Conservation (phyloP, 1,140 invertebrate species). For the Doryteuthis pealeii region DNA sequence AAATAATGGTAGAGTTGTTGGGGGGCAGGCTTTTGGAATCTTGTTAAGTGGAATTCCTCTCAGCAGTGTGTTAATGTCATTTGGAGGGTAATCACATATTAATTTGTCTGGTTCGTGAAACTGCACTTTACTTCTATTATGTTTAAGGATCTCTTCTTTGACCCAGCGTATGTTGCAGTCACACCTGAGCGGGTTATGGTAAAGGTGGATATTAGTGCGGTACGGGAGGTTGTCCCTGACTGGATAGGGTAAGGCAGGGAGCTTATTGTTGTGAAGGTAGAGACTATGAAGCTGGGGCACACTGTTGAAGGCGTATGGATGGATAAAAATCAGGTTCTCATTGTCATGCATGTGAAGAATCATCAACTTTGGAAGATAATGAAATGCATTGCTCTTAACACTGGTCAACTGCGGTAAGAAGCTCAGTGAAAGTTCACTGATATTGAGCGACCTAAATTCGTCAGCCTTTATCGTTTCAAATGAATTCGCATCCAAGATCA, state of each 20-base stretch:
- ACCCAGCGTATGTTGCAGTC: conserved; percentile 63
- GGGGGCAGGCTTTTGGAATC: conserved; percentile 51
- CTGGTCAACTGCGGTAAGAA: conserved; percentile 55
- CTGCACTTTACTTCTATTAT: conserved; percentile 17
- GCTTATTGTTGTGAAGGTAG: conserved; percentile 57
- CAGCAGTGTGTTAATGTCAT: conserved; percentile 41
- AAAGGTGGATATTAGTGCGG: conserved; percentile 53
- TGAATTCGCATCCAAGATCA: conserved; percentile 49
- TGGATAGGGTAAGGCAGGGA: conserved; percentile 49
- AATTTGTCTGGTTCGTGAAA: conserved; percentile 52
- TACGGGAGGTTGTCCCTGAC: conserved; percentile 43
- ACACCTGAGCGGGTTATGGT: conserved; percentile 61
- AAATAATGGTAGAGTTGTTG: conserved; percentile 50
- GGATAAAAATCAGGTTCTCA: conserved; percentile 56
- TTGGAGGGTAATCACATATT: conserved; percentile 50
- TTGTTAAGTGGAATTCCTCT: conserved; percentile 41
- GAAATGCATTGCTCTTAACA: conserved; percentile 58
- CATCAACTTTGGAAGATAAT: conserved; percentile 53
- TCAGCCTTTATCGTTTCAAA: conserved; percentile 43
- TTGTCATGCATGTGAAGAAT: conserved; percentile 58
- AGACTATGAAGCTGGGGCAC: conserved; percentile 53
- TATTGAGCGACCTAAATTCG: conserved; percentile 52
- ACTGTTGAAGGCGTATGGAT: conserved; percentile 56
- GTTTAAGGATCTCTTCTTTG: conserved; percentile 31
- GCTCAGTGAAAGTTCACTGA: conserved; percentile 52